Base-by-base conservation (phyloP, 1,140 invertebrate genomes). In the Heliconius melpomene region DNA sequence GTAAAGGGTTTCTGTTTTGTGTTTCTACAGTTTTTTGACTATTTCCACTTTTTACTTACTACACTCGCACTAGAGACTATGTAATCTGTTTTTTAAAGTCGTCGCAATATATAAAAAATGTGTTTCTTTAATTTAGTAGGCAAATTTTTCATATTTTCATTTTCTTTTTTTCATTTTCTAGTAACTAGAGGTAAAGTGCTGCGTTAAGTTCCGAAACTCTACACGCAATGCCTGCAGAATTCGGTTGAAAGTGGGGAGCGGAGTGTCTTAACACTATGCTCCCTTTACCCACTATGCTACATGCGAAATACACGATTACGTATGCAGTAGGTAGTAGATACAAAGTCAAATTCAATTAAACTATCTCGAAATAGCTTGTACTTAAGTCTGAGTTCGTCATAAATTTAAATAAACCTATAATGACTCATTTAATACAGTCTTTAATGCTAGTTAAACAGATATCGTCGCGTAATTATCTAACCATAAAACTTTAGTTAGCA, bases 1-100 rank as follows among this genome's bases (percentile, higher is more conserved):
- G 84, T 79, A 88, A 89, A 88, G 85, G 88, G 87, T 87, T 66
- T 87, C 83, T 87, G 85, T 83, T 84, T 86, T 85, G 82, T 85
- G 87, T 88, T 90, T 85, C 85, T 81, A 82, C 74, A 75, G 77
- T 83, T 82, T 87, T 84, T 87, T 77, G 54, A 77, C 71, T 29
- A 66, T 79, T 83, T 36, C 50, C 54, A 77, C 71, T 80, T 80
- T 77, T 80, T 54, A 73, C n/a, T 66, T 29, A 66, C 11, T 8
- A 66, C 13, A 66, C 57, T 66, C 23, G 11, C 6, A 57, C 54
- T 57, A 57, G 7, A 57, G n/a, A n/a, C 2, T 66, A 9, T 60
- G 8, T 26, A 66, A 66, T 66, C 57, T 26, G 23, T 26, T 66
- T 66, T 9, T 66, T 26, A 29, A 66, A 66, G 29, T 32, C 1